Percentiles rank a stretch among this genome's conserved stretches.
Evolutionary conservation across 2,888 invertebrate species (phyloP).

Genomic region (Spodoptera picta): DNA sequence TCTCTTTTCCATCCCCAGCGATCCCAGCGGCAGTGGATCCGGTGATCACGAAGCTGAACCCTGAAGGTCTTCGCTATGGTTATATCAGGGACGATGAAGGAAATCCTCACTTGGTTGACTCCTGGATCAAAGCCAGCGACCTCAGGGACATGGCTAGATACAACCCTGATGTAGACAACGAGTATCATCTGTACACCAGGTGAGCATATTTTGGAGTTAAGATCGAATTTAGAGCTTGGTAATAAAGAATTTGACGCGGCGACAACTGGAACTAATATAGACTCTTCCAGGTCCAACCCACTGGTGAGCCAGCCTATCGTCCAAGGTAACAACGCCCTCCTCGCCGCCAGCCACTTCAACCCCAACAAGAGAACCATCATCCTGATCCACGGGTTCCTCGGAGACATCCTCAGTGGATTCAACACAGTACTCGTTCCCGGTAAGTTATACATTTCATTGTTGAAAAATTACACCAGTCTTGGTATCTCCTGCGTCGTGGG

Average conservation of each 20-base stretch:
- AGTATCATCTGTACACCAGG: constrained; percentile 69
- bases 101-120: constrained; percentile 60
- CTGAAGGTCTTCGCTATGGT: constrained; percentile 58
- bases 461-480: too few species aligned
- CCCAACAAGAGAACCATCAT: constrained; percentile 48
- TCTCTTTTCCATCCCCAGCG: constrained; percentile 20
- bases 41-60: constrained; percentile 54
- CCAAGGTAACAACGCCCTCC: constrained; percentile 39
- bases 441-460: constrained; percentile 23
- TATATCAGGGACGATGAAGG: constrained; percentile 62
- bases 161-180: constrained; percentile 60
- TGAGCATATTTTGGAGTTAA: constrained; percentile 18
- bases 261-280: too few species aligned
- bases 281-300: constrained; percentile 53
- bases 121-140: constrained; percentile 64
- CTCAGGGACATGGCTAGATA: constrained; percentile 52
- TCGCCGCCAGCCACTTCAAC: constrained; percentile 58
- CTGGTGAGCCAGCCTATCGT: constrained; percentile 63
- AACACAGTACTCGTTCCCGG: constrained; percentile 67
- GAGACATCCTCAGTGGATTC: constrained; percentile 52
- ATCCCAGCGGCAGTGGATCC: constrained; percentile 52
- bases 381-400: constrained; percentile 64
- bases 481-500: too few species aligned
- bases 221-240: too few species aligned
- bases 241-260: too few species aligned